Base-by-base conservation (phyloP, 2,888 invertebrate genomes). In the Eristalis arbustorum region DNA sequence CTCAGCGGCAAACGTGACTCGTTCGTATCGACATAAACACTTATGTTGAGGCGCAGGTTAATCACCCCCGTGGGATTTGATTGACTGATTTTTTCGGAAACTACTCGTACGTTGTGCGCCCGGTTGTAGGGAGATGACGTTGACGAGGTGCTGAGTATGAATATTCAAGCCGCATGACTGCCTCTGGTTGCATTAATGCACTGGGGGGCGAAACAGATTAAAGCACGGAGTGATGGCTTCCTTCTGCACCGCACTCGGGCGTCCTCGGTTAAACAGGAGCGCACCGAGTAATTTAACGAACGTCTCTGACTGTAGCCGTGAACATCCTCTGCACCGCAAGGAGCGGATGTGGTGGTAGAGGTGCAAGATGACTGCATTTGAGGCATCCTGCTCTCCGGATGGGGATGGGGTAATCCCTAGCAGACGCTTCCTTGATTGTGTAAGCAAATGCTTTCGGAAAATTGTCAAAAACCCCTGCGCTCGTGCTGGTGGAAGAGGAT, bases 281-380 rank as follows among this genome's bases (percentile, higher is more conserved):
- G 61, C 62, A 31, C 37, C 11, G 78, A 78, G 62, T 61, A 61
- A 74, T 79, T 74, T 74, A 64, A 74, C 40, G 57, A 56, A 74
- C 61, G 67, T 74, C 64, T 40, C 18, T 64, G 68, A 64, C 14
- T 59, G 56, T 49, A 59, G 25, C 57, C 56, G 10, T 28, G 64
- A 49, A 49, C 49, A 8, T 49, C 49, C 49, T 18, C 49, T 18
- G 5, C 18, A 18, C 49, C 18, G 18, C n/a, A 49, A 18, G 49
- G 28, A 11, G 31, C n/a, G 59, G 28, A 57, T 31, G 63, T 8
- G 18, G 18, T 71, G 71, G 23, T 1, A 25, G 25, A 23, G 25
- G 25, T 23, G 59, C 8, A 37, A 37, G 66, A 61, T 57, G 67
- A 59, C 61, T 69, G 73, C 69, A 64, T 75, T 71, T 77, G 23